Base-by-base conservation (phyloP, 2,113 vertebrate genomes). In the Zosterops borbonicus region DNA sequence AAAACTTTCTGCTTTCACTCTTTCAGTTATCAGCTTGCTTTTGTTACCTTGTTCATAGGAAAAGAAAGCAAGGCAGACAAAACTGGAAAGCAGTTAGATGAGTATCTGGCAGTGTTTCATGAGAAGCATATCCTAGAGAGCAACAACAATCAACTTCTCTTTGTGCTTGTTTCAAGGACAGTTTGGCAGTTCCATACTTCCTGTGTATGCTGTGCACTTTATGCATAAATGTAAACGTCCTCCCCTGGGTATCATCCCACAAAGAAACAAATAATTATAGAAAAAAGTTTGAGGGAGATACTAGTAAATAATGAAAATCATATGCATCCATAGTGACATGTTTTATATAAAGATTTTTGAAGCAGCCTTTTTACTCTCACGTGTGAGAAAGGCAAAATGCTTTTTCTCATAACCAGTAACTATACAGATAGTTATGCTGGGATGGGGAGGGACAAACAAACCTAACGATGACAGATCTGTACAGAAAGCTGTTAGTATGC, bases 401-500 rank as follows among this genome's bases (percentile, higher is more conserved):
- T 92, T 89, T 73, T 96, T 94, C 91, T 85, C 75, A 52, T 81
- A 87, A 78, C 78, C 56, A 83, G 92, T 95, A 96, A 92, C 92
- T 95, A 76, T 47, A 97, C 58, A 93, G 92, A 90, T 33, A 58
- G 77, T 64, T 79, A 90, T 33, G 56, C 46, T 82, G 88, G 29
- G 80, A 78, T 60, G 52, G 84, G 95, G 79, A 93, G 88, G 95
- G 92, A 96, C 83, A 91, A 97, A 97, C 91, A 96, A 96, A 97
- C 92, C 84, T 92, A 92, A 90, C 95, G 96, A 97, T 97, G 97
- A 97, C 97, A 97, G 98, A 98, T 97, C 96, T 98, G 97, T 98
- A 97, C 97, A 98, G 98, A 98, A 97, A 94, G 97, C 97, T 98
- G 98, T 98, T 98, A 98, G 98, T 98, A 98, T 97, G 98, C 98